A percentile compares a stretch with the other conserved stretches of the same genome.
Conservation (phyloP, 1,140 invertebrate species). For the Adelges cooleyi region DNA sequence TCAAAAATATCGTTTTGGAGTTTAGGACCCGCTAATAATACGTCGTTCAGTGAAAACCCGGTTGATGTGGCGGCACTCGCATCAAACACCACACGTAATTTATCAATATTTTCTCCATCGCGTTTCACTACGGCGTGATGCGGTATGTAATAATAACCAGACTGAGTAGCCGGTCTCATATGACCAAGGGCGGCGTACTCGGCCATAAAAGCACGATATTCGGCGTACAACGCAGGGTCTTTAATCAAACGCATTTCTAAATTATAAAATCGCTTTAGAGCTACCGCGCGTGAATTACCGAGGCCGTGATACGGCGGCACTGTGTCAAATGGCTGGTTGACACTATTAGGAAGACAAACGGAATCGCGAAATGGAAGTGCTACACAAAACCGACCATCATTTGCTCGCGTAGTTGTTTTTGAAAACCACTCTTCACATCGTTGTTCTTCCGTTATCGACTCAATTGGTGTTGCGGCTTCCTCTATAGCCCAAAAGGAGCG, state of each 20-base stretch:
- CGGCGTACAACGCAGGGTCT: not conserved
- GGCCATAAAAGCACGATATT: slow-evolving; percentile 36
- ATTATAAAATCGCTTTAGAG: slow-evolving; percentile 23
- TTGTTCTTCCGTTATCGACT: no score
- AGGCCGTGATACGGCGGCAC: no score
- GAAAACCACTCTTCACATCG: no score
- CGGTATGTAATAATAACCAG: slow-evolving; percentile 31
- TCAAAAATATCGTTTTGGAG: slow-evolving; percentile 38
- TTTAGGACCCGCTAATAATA: slow-evolving; percentile 35
- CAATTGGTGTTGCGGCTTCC: no score
- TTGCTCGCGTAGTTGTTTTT: no score
- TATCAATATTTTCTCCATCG: no score
- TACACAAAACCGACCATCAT: no score
- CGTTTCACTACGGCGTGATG: slow-evolving; percentile 35
- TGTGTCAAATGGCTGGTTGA: no score
- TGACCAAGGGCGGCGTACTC: slow-evolving; percentile 37
- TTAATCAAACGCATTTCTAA: slow-evolving; percentile 25
- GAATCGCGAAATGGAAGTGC: no score
- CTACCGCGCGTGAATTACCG: slow-evolving; percentile 10
- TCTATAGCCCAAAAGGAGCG: no score
- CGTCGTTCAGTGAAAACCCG: slow-evolving; percentile 36
- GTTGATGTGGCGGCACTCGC: slow-evolving; percentile 33
- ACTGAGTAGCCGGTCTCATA: slow-evolving; percentile 32
- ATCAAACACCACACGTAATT: no score
- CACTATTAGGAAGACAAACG: no score